Percentiles rank a stretch among this genome's conserved stretches.
Conservation (phyloP, 2,888 invertebrate species). For the Noctua janthina region DNA sequence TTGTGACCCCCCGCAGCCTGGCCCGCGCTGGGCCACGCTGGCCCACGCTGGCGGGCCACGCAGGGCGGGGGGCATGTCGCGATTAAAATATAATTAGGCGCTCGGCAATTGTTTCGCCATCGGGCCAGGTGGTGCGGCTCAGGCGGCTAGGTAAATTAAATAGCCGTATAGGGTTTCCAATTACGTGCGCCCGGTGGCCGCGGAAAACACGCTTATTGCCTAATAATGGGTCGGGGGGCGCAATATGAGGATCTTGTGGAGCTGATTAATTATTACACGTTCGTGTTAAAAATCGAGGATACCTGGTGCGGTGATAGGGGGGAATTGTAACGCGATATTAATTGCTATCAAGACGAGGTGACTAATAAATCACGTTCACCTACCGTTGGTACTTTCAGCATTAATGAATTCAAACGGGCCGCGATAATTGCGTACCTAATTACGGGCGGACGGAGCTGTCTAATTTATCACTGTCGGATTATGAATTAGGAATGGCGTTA, state of each 20-base stretch:
- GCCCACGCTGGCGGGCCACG: conserved; percentile 65
- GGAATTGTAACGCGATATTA: conserved; percentile 82
- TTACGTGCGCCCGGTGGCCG: conserved; percentile 81
- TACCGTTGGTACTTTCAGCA: conserved; percentile 81
- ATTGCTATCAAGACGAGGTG: conserved; percentile 84
- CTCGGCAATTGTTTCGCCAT: conserved; percentile 89
- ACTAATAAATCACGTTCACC: conserved; percentile 86
- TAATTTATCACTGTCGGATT: conserved; percentile 90
- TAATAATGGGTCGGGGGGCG: conserved; percentile 84
- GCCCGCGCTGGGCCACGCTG: conserved; percentile 62
- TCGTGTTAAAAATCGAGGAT: conserved; percentile 75
- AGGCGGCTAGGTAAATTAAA: conserved; percentile 88
- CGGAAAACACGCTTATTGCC: conserved; percentile 85
- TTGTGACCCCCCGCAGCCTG: conserved; percentile 71
- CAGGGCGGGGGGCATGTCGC: conserved; percentile 81
- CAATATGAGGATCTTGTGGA: conserved; percentile 80
- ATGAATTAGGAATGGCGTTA: conserved; percentile 89
- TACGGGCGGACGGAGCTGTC: conserved; percentile 85
- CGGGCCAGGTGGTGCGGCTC: conserved; percentile 87
- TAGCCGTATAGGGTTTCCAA: conserved; percentile 88
- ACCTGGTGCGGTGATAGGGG: conserved; percentile 56
- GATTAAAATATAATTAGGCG: conserved; percentile 90
- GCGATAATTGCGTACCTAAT: conserved; percentile 90
- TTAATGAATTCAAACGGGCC: conserved; percentile 89
- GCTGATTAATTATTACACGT: conserved; percentile 83